Evolutionary conservation across 2,797 vertebrate species (phyloP).

Genomic region (Alca torda): DNA sequence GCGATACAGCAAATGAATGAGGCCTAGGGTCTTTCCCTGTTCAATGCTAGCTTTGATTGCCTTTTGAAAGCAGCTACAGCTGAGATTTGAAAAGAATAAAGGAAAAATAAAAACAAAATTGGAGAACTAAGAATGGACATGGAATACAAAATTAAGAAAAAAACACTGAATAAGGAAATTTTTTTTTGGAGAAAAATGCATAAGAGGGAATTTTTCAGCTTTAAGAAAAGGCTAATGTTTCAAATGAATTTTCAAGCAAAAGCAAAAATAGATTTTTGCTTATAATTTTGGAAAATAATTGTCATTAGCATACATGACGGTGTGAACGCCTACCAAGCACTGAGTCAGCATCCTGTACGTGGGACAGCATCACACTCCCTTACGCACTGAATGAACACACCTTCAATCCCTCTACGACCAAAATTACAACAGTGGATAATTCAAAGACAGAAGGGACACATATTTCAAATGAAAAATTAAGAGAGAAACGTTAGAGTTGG

Average conservation of each 20-base stretch:
- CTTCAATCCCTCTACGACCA: not conserved
- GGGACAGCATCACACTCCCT: not conserved
- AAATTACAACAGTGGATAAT: not conserved
- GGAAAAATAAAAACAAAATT: not conserved
- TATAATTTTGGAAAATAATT: not conserved
- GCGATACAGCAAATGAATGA: not conserved
- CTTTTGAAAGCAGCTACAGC: not conserved
- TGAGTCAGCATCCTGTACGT: not conserved
- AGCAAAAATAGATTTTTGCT: not conserved
- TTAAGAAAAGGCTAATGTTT: not conserved
- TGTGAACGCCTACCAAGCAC: not conserved
- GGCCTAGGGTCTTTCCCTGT: not conserved
- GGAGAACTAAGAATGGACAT: not conserved
- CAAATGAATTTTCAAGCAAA: not conserved
- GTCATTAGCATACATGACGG: not conserved
- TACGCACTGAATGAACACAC: not conserved
- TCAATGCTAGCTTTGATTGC: not conserved
- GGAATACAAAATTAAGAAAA: not conserved
- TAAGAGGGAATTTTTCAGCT: not conserved
- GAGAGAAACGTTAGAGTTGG: not conserved
- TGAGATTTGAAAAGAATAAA: not conserved
- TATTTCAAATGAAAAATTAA: not conserved
- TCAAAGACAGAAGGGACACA: not conserved
- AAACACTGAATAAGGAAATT: not conserved
- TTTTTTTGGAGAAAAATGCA: not conserved